Conservation (phyloP, 1,140 invertebrate genomes). For the Gerris buenoi region DNA sequence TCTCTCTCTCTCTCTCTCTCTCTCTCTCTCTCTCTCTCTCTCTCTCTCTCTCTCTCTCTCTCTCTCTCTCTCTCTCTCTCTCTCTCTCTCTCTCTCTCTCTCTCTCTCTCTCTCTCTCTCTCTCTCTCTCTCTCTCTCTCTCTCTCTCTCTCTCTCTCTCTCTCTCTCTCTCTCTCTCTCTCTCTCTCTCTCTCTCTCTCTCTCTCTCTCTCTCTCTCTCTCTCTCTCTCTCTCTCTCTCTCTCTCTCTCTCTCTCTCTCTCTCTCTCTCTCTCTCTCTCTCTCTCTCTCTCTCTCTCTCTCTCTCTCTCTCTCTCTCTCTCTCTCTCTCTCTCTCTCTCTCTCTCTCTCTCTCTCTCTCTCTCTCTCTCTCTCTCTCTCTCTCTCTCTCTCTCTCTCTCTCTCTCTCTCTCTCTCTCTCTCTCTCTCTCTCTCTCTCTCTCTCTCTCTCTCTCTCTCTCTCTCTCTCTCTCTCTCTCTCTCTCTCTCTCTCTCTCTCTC, state of each 20-base stretch:
- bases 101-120: not conserved
- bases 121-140: not conserved
- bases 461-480: conserved; percentile 1
- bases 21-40: not conserved
- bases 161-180: not conserved
- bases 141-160: not conserved
- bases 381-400: conserved; percentile 1
- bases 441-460: conserved; percentile 1
- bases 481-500: conserved; percentile 1
- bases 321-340: conserved; percentile 1
- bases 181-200: not conserved
- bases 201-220: not conserved
- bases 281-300: conserved; percentile 1
- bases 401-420: conserved; percentile 1
- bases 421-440: conserved; percentile 1
- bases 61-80: not conserved
- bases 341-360: conserved; percentile 1
- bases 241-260: conserved; percentile 1
- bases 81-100: not conserved
- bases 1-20: not conserved
- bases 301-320: conserved; percentile 1
- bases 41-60: not conserved
- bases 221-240: not conserved
- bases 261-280: conserved; percentile 1
- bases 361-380: conserved; percentile 1